A percentile compares a stretch with the other conserved stretches of the same genome.
These are phyloP conservation scores for Gobio occitaniae DNA, from an alignment of 2,797 vertebrate genomes.

Conservation along the genomic window DNA sequence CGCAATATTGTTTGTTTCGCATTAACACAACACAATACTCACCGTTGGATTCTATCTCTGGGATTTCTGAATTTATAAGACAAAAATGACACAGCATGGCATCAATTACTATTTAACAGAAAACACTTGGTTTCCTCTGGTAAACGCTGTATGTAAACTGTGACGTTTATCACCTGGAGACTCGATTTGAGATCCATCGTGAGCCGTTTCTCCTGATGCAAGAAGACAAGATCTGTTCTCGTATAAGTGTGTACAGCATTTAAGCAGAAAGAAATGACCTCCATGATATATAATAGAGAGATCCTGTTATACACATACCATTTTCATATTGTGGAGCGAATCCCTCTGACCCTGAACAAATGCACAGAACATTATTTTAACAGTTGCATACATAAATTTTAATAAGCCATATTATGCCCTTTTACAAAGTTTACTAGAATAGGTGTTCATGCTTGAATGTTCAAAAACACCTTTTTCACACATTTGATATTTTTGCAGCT, in stretches of 20 bases:
- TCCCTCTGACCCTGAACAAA: constrained; percentile 45
- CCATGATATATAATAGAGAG: background rate
- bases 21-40: constrained; percentile 46
- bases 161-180: constrained; percentile 51
- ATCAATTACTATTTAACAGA: background rate
- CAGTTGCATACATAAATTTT: background rate
- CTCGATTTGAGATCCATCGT: constrained; percentile 55
- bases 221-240: constrained; percentile 32
- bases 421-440: background rate
- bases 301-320: constrained; percentile 39
- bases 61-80: constrained; percentile 48
- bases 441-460: background rate
- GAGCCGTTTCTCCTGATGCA: constrained; percentile 45
- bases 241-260: background rate
- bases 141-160: background rate
- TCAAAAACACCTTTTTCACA: background rate
- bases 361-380: constrained; percentile 4
- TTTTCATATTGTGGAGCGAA: constrained; percentile 45
- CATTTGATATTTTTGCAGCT: background rate
- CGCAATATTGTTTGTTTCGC: background rate
- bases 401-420: background rate
- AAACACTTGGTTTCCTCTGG: background rate
- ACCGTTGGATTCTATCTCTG: constrained; percentile 71
- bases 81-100: background rate
- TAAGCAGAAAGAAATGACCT: background rate